Base-by-base conservation (phyloP, 2,113 vertebrate species). In the Benthochromis sp. region DNA sequence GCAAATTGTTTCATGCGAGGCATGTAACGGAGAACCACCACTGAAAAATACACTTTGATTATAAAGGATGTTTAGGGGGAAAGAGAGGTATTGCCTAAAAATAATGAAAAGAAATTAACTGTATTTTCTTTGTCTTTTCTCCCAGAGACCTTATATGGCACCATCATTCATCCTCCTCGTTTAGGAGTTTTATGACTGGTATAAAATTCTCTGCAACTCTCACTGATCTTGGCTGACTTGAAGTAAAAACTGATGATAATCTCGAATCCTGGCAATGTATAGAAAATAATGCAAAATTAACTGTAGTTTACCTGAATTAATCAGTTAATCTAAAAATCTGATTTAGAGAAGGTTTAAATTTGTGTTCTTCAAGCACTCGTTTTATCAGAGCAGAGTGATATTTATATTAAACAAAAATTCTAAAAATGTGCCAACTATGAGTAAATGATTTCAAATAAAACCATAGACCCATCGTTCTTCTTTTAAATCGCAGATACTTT, bases 81-180 rank as follows among this genome's bases (percentile, higher is more conserved):
- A 73, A 0, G 2, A 38, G 11, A 2, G 38, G 38, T 45, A 45
- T 16, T 27, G 38, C 66, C 66, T 73, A 73, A 17, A 45, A 45
- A 2, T 45, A 45, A 73, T 45, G 0, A 73, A 27, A 73, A 17
- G 1, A 45, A 45, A 45, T 71, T 6, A 43, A 24, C 19, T 9
- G n/a, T 71, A 27, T 27, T 73, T 45, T 73, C 38, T 45, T 45
- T 9, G 66, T 27, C 40, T 45, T 45, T 73, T 45, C 38, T 73
- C 3, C 0, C 12, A 27, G 69, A 73, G 21, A 45, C 8, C 13
- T 2, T 24, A 9, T 73, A 19, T 3, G 59, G 0, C 59, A 36
- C 59, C 31, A 36, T 45, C 13, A 27, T 5, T 10, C 13, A 9
- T 45, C 8, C 38, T 29, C 4, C 38, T 73, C 1, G 1, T 73